phyloP scores from a whole-genome alignment of 2,113 vertebrate genomes.

The Panthera leo region DNA sequence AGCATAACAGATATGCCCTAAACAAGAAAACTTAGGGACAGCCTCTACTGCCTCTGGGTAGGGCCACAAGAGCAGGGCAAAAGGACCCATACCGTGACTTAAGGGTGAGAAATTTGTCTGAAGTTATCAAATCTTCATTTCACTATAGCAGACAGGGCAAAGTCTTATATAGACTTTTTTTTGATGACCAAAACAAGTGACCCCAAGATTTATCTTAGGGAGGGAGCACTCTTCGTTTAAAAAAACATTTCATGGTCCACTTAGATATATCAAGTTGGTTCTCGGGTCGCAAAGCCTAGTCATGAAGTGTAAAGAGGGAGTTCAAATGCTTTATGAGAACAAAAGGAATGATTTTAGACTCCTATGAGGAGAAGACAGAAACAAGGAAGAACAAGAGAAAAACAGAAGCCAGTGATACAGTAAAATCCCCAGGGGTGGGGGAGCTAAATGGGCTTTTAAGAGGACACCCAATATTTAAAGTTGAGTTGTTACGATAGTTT shows the following conservation, averaged over 20 bases:
- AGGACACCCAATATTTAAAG: background rate
- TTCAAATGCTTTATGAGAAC: background rate
- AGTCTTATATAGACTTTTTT: background rate
- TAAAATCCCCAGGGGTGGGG: background rate
- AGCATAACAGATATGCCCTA: background rate
- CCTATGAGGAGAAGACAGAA: background rate
- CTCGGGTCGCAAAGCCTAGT: background rate
- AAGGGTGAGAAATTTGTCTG: background rate
- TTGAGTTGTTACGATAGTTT: background rate
- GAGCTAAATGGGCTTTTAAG: background rate
- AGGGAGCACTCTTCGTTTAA: background rate
- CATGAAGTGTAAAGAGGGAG: background rate
- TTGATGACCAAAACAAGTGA: background rate
- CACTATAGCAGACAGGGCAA: background rate
- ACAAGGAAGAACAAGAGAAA: background rate
- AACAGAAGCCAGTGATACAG: background rate
- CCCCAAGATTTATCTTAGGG: background rate
- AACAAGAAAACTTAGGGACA: background rate
- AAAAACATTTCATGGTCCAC: background rate
- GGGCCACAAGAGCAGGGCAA: background rate
- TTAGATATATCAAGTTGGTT: background rate
- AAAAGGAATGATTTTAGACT: constrained; percentile 10
- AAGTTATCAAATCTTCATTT: constrained; percentile 7
- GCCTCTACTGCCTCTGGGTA: background rate
- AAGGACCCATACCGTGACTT: background rate